Percentiles rank a stretch among this genome's conserved stretches.
Evolutionary conservation across 2,888 invertebrate species (phyloP).

Genomic region (Drosophila merina): DNA sequence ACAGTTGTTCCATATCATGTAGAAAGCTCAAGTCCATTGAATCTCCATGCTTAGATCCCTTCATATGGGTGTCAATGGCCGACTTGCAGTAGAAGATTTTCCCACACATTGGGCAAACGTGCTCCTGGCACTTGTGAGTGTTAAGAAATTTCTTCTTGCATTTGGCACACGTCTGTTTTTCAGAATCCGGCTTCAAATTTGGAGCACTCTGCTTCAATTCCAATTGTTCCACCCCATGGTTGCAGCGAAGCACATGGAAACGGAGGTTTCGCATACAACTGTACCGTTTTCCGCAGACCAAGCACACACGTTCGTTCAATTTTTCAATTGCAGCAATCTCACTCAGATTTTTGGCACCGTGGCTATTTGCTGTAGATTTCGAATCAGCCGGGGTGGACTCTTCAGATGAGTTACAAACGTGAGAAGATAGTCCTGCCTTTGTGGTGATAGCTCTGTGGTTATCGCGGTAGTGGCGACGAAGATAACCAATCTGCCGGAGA

Average conservation of each 20-base stretch:
- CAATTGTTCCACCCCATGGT: neutral
- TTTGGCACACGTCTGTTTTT: constrained; percentile 1
- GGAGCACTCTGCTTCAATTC: neutral
- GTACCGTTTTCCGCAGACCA: neutral
- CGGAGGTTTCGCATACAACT: neutral
- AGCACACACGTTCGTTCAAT: neutral
- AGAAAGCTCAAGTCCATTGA: neutral
- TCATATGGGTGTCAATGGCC: neutral
- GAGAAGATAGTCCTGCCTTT: neutral
- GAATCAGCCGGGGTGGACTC: neutral
- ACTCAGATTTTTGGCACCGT: neutral
- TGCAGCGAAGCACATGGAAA: neutral
- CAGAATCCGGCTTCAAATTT: neutral
- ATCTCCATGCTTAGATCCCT: neutral
- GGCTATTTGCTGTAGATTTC: neutral
- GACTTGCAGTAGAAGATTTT: neutral
- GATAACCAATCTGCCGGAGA: constrained; percentile 1
- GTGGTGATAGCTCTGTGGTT: no score
- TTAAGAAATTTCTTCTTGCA: constrained; percentile 3
- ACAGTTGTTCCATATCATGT: constrained; percentile 11
- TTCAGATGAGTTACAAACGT: neutral
- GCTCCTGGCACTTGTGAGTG: neutral
- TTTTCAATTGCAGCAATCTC: neutral
- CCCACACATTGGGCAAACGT: neutral
- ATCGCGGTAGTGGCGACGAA: constrained; percentile 42